Percentiles rank a stretch among this genome's conserved stretches.
These are phyloP conservation scores for Archivesica marissinica DNA, from an alignment of 1,140 invertebrate species.

Conservation along the genomic window DNA sequence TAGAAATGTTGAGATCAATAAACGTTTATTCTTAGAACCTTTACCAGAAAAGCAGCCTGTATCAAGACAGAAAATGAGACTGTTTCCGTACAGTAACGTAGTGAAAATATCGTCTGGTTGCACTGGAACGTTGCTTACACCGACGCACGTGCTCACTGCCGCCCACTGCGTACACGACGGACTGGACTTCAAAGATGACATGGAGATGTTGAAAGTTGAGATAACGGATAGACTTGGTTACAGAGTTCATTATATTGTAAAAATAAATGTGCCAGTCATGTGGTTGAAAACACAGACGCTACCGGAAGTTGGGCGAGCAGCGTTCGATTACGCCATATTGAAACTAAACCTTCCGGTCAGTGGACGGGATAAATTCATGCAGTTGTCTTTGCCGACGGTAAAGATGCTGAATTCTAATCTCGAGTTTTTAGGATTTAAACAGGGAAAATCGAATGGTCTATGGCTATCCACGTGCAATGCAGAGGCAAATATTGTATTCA, in stretches of 20 bases:
- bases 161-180: constrained; percentile 78
- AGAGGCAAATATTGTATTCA: constrained; percentile 60
- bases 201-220: constrained; percentile 74
- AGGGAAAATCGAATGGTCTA: constrained; percentile 52
- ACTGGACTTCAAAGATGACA: constrained; percentile 65
- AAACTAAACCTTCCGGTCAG: constrained; percentile 67
- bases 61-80: constrained; percentile 56
- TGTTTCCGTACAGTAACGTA: constrained; percentile 74
- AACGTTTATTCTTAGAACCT: constrained; percentile 7
- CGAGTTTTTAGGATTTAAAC: constrained; percentile 72
- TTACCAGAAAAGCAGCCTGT: neutral
- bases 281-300: constrained; percentile 65
- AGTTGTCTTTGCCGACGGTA: constrained; percentile 68
- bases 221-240: constrained; percentile 71
- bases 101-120: constrained; percentile 76
- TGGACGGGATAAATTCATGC: constrained; percentile 70
- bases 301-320: constrained; percentile 47
- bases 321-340: constrained; percentile 75
- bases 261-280: constrained; percentile 70
- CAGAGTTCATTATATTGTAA: constrained; percentile 72
- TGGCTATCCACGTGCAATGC: constrained; percentile 67
- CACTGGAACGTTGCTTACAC: constrained; percentile 76
- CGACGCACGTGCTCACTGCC: constrained; percentile 73
- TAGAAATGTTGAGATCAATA: neutral
- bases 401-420: constrained; percentile 67